These are phyloP conservation scores for Poeciliopsis prolifica DNA, from an alignment of 2,113 vertebrate genomes.

Conservation along the genomic window DNA sequence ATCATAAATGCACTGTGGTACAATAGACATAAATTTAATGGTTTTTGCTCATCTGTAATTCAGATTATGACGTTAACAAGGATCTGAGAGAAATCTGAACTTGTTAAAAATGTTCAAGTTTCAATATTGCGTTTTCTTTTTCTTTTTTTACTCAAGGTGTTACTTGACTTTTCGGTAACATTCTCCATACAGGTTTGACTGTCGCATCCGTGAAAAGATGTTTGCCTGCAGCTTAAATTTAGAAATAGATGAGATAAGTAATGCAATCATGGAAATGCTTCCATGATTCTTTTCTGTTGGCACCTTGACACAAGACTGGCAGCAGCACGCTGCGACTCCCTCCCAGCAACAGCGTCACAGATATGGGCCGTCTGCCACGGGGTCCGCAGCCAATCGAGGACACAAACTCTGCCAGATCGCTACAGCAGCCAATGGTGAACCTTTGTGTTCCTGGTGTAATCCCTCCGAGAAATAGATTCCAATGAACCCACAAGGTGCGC, in stretches of 20 bases:
- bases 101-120: not conserved
- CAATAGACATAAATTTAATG: not conserved
- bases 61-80: not conserved
- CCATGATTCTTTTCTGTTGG: conserved; percentile 24
- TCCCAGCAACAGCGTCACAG: conserved; percentile 76
- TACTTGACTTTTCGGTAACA: not conserved
- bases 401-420: conserved; percentile 44
- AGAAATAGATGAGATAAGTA: not conserved
- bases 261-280: conserved; percentile 36
- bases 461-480: conserved; percentile 68
- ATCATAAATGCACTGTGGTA: not conserved
- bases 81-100: not conserved
- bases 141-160: too few species aligned
- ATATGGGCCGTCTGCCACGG: conserved; percentile 50
- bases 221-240: not conserved
- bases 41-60: not conserved
- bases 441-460: conserved; percentile 38
- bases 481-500: conserved; percentile 65
- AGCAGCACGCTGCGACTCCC: conserved; percentile 58
- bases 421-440: conserved; percentile 57
- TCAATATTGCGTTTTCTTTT: too few species aligned
- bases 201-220: not conserved
- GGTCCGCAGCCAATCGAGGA: conserved; percentile 57
- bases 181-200: not conserved
- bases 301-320: conserved; percentile 55